Evolutionary conservation across 2,797 vertebrate genomes (phyloP).

Genomic region (Calcarius lapponicus): DNA sequence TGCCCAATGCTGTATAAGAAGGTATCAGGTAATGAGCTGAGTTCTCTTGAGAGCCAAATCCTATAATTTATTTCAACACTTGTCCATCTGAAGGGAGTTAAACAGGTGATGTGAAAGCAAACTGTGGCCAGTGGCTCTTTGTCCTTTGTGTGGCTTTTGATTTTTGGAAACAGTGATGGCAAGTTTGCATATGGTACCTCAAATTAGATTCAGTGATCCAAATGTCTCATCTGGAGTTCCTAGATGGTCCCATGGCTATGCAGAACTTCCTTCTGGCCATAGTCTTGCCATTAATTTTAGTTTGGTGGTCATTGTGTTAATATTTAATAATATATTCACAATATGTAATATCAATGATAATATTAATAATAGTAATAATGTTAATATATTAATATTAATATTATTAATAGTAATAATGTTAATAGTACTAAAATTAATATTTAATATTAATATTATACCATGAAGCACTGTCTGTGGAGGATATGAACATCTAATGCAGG

Average conservation of each 20-base stretch:
- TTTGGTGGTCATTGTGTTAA: not conserved
- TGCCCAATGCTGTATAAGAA: not conserved
- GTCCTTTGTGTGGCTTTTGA: not conserved
- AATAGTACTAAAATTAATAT: no score
- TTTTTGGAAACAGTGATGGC: not conserved
- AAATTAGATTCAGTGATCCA: not conserved
- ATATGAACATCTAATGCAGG: not conserved
- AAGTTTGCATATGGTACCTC: not conserved
- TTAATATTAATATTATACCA: not conserved
- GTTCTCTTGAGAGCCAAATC: not conserved
- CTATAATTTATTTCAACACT: not conserved
- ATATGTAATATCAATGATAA: not conserved
- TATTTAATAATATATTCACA: not conserved
- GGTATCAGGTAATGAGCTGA: not conserved
- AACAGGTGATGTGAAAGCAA: not conserved
- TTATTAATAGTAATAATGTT: no score
- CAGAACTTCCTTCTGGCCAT: not conserved
- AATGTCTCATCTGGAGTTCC: not conserved
- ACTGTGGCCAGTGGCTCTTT: not conserved
- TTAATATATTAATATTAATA: not conserved
- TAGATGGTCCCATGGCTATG: not conserved
- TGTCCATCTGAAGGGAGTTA: not conserved
- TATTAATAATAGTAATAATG: not conserved
- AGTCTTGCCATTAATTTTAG: not conserved
- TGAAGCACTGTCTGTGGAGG: not conserved